Base-by-base conservation (phyloP, 2,888 invertebrate genomes). In the Germaria angustata region DNA sequence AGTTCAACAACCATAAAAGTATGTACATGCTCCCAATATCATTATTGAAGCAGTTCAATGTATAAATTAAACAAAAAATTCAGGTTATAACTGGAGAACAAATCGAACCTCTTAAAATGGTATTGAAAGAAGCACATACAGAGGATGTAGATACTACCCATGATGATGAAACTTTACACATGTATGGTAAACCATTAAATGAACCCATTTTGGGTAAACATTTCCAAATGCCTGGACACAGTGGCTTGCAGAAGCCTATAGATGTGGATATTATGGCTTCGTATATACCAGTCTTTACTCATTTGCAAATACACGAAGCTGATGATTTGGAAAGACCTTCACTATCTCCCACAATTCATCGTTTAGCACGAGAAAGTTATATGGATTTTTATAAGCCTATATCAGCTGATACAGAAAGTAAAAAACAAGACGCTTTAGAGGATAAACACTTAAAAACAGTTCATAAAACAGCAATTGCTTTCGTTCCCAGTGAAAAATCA, bases 1-100 rank as follows among this genome's bases (percentile, higher is more conserved):
- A 96, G 96, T 86, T 95, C 93, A 65, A 95, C 95, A 20, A 96
- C 96, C 0, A 92, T 96, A 69, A 95, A 95, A 41, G 51, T 78
- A 69, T 57, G n/a, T n/a, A n/a, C n/a, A n/a, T n/a, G n/a, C n/a
- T n/a, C n/a, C n/a, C n/a, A n/a, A n/a, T n/a, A n/a, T n/a, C n/a
- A n/a, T n/a, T n/a, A 24, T 22, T 39, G 36, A 34, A 55, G 28
- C 49, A 22, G 1, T 49, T 7, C 7, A 6, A n/a, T 9, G 11
- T 13, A 34, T 41, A 11, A 51, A 15, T 34, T n/a, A n/a, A 6
- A 28, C 28, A 5, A 5, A 5, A 5, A 5, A 5, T 61, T 2
- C 20, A 86, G 86, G 85, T 86, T 0, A 85, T 86, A n/a, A 68
- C 72, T 55, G 86, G 86, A 6, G 63, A 84, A 15, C 84, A 85